Evolutionary conservation across 2,113 vertebrate species (phyloP).

Genomic region (Empidonax traillii): DNA sequence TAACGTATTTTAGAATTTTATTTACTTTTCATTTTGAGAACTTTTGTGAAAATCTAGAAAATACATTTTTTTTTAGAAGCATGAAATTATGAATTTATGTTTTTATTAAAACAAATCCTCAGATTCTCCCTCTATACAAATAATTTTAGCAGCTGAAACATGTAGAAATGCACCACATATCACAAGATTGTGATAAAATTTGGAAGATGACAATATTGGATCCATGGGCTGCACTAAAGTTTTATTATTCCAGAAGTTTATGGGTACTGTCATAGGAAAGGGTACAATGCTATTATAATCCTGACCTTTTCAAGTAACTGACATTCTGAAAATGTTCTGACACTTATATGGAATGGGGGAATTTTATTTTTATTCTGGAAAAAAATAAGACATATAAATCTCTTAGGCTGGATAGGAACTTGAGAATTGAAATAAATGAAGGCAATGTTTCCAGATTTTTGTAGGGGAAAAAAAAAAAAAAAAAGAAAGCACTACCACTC

Average conservation of each 20-base stretch:
- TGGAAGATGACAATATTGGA: not conserved
- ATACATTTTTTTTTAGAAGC: not conserved
- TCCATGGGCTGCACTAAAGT: not conserved
- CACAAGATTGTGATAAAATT: not conserved
- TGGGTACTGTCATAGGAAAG: not conserved
- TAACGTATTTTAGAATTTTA: not conserved
- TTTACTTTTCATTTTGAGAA: not conserved
- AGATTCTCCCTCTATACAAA: not conserved
- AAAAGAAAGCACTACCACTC: not conserved
- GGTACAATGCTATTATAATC: not conserved
- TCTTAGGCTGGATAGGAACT: not conserved
- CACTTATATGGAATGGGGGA: not conserved
- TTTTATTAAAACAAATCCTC: not conserved
- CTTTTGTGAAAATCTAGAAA: not conserved
- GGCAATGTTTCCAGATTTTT: constrained; percentile 4
- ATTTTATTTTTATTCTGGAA: not conserved
- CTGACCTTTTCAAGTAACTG: not conserved
- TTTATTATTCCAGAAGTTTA: not conserved
- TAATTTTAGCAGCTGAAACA: not conserved
- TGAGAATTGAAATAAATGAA: not conserved
- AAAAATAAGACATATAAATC: not conserved
- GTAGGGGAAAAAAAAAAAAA: not conserved
- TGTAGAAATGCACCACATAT: not conserved
- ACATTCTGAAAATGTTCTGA: not conserved
- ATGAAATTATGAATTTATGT: not conserved